Base-by-base conservation (phyloP, 2,113 vertebrate genomes). In the Ceyx cyanopectus region DNA sequence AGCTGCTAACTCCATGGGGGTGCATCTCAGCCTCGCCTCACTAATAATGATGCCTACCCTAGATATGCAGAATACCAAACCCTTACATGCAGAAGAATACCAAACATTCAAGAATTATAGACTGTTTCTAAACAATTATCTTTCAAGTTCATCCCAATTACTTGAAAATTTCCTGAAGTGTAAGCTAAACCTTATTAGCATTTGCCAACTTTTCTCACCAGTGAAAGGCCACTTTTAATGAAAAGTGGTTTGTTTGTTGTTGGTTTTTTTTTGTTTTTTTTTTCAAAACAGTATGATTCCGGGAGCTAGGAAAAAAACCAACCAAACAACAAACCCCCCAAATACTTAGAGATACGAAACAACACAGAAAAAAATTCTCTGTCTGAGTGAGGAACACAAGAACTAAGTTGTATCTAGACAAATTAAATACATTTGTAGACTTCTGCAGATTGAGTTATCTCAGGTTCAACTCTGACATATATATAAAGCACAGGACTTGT, bases 1-100 rank as follows among this genome's bases (percentile, higher is more conserved):
- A 0, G 2, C 30, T 87, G 61, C n/a, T 61, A 60, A 10, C 1
- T 2, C 22, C 26, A 8, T 0, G 0, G 6, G 18, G 13, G 7
- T 63, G 43, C 5, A 27, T 23, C 37, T 66, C 81, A 29, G 51
- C 40, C 58, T 57, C 50, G 34, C 5, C 48, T 65, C 60, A 41
- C 30, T 18, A n/a, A 61, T 18, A 58, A 22, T 3, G 51, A n/a
- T 8, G 32, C 12, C 61, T 84, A 37, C 24, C 22, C 12, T 6
- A 57, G 34, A 58, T 10, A 50, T 6, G 30, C 74, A 68, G 83
- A 43, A 87, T 37, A 37, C 37, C 37, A 37, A 37, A 37, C 37
- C 37, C 37, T 37, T 37, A 37, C 11, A 45, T 6, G 30, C 74
- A 68, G 83, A 43, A 87, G 26, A 76, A 11, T 16, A 53, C 5